Conservation (phyloP, 2,113 vertebrate genomes). For the Poeciliopsis retropinna region DNA sequence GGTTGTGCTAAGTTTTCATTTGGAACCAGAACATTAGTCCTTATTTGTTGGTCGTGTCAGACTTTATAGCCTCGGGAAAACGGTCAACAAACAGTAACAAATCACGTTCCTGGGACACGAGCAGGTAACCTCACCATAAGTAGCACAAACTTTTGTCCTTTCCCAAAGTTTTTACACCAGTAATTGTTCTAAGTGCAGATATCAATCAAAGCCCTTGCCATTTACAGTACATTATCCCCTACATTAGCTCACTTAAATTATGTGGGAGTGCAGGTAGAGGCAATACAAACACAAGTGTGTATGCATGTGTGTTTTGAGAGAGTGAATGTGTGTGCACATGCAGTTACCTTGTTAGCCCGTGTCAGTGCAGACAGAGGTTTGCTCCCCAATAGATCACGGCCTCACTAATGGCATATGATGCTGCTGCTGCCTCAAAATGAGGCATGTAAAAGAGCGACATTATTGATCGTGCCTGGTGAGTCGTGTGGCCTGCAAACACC, state of each 20-base stretch:
- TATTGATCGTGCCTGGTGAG: constrained; percentile 76
- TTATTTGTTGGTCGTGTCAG: constrained; percentile 72
- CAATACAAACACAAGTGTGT: constrained; percentile 64
- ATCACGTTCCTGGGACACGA: constrained; percentile 61
- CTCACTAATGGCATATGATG: constrained; percentile 78
- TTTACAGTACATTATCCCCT: constrained; percentile 81
- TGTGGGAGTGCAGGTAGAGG: constrained; percentile 66
- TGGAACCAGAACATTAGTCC: constrained; percentile 68
- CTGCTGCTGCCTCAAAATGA: constrained; percentile 71
- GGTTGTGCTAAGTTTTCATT: constrained; percentile 69
- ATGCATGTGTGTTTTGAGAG: constrained; percentile 19
- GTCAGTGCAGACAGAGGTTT: constrained; percentile 56
- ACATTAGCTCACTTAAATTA: constrained; percentile 78
- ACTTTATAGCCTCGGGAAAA: constrained; percentile 72
- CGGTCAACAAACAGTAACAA: constrained; percentile 74
- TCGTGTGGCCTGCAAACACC: constrained; percentile 73
- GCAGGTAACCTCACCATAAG: constrained; percentile 52
- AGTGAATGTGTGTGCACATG: constrained; percentile 29
- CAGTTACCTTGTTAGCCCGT: constrained; percentile 54
- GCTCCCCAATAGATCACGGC: constrained; percentile 68
- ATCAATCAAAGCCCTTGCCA: constrained; percentile 79
- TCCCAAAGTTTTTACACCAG: constrained; percentile 72
- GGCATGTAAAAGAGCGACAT: constrained; percentile 76
- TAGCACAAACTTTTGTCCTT: constrained; percentile 70
- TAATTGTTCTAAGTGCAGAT: constrained; percentile 80